Base-by-base conservation (phyloP, 2,797 vertebrate genomes). In the Muscicapa striata region DNA sequence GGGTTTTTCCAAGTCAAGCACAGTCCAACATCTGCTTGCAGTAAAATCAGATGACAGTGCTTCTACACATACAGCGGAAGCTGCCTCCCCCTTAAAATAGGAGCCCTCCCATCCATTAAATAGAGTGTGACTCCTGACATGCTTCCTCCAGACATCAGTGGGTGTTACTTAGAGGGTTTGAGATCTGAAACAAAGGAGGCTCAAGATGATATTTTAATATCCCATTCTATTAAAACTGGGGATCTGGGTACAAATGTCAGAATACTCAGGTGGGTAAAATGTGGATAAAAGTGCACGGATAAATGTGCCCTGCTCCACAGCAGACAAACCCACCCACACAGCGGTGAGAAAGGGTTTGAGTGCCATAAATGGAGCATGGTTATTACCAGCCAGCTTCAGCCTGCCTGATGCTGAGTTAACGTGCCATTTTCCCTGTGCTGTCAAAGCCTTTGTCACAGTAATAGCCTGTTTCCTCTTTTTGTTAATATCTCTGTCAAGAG, bases 401-500 rank as follows among this genome's bases (percentile, higher is more conserved):
- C 64, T 68, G 63, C 84, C 82, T 46, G 58, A 40, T 82, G 85
- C 67, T 4, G 62, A 93, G 91, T 61, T 94, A 94, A 94, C 70
- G 15, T 83, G 85, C 83, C 80, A 77, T 88, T 96, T 93, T 96
- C 91, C 76, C 69, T 38, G 41, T 22, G 76, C 95, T 96, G 94
- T 95, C 95, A 95, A 91, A 96, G 91, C 61, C 85, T 96, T 93
- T 96, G 94, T 96, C 91, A 90, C 36, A 0, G 93, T 96, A 96
- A 97, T 94, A 93, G 90, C 67, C 86, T 29, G 36, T 95, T 96
- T 96, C 95, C 94, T 90, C 94, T 95, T 96, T 91, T 89, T 89
- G 94, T 95, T 96, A 97, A 94, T 96, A 89, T 96, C 80, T 93
- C 88, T 93, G 93, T 94, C 94, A 93, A 82, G 91, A 87, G 91